These are phyloP conservation scores for Anthopleura xanthogrammica DNA, from an alignment of 92 coral and sea anemone genomes.

Conservation along the genomic window DNA sequence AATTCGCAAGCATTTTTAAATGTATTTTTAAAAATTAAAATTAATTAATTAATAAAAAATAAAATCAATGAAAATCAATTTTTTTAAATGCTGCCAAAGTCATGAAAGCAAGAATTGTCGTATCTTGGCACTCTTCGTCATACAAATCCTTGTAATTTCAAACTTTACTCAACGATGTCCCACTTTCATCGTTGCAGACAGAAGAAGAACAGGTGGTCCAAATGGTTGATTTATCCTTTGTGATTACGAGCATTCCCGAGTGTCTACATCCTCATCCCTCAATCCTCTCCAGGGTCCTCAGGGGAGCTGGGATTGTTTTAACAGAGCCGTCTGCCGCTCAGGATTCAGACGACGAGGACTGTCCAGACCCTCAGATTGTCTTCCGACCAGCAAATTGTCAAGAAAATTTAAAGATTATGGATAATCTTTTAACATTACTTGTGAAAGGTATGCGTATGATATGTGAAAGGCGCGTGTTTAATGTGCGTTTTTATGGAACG, in stretches of 20 bases:
- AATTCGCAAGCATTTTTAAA: no score
- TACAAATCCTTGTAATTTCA: no score
- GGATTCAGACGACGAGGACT: constrained; percentile 72
- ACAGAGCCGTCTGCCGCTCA: constrained; percentile 47
- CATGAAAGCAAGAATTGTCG: no score
- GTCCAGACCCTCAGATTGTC: constrained; percentile 66
- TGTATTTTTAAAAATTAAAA: no score
- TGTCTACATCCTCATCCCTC: constrained; percentile 50
- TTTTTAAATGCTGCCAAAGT: no score
- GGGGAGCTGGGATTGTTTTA: constrained; percentile 70
- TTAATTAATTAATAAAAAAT: no score
- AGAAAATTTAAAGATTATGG: constrained; percentile 56
- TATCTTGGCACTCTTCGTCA: no score
- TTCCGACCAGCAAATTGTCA: constrained; percentile 82
- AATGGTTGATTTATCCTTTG: constrained; percentile 67
- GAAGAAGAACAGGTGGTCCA: constrained; percentile 62
- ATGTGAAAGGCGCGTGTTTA: neutral
- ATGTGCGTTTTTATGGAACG: neutral
- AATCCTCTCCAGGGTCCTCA: constrained; percentile 59
- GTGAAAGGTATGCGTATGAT: constrained; percentile 49
- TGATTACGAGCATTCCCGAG: constrained; percentile 56
- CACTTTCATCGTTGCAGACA: constrained; percentile 40
- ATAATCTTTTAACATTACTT: constrained; percentile 60
- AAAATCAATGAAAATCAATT: no score
- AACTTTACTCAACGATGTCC: no score